phyloP scores from a whole-genome alignment of 2,113 vertebrate genomes.

The Chaetodon auriga region DNA sequence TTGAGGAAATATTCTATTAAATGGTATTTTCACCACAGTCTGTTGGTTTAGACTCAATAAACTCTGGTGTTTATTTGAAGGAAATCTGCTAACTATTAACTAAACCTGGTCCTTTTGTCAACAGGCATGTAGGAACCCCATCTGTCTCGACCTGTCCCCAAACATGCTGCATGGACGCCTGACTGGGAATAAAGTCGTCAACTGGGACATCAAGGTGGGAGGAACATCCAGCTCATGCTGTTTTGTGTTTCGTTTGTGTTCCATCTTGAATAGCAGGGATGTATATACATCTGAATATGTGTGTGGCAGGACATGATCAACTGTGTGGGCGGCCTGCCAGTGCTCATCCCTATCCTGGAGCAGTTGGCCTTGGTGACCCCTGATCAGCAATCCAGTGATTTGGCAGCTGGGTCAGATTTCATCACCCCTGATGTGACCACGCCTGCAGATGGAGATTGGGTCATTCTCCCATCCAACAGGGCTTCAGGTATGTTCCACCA shows the following conservation, averaged over 20 bases:
- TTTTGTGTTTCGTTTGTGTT: neutral
- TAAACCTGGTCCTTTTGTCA: neutral
- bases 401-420: conserved; percentile 78
- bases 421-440: conserved; percentile 87
- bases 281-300: neutral
- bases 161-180: conserved; percentile 94
- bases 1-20: neutral
- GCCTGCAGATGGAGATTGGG: conserved; percentile 91
- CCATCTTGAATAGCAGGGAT: neutral
- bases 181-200: conserved; percentile 98
- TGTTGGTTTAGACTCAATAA: no score
- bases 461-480: conserved; percentile 90
- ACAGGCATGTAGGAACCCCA: conserved; percentile 94
- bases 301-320: conserved; percentile 93
- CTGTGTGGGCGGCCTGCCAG: conserved; percentile 92
- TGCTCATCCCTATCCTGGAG: conserved; percentile 93
- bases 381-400: conserved; percentile 78
- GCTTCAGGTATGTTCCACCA: conserved; percentile 88
- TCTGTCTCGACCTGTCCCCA: conserved; percentile 95
- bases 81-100: neutral
- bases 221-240: neutral
- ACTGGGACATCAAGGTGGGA: conserved; percentile 97
- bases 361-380: conserved; percentile 88
- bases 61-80: neutral
- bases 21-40: neutral